Base-by-base conservation (phyloP, 2,113 vertebrate genomes). In the Phalacrocorax pelagicus region DNA sequence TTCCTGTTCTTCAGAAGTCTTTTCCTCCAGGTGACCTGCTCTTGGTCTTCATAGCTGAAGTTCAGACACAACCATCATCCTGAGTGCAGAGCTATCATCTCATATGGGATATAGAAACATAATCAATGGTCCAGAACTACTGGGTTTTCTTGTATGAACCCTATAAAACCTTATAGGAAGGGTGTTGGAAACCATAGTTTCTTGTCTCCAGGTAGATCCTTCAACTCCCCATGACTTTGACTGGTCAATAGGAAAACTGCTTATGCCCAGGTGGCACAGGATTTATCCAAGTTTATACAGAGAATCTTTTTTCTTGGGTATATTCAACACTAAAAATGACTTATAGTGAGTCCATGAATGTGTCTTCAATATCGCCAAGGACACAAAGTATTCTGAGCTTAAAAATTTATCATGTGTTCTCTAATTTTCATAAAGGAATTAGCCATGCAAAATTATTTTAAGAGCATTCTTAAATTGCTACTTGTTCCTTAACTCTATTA, bases 361-460 rank as follows among this genome's bases (percentile, higher is more conserved):
- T 15, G 24, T 81, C 47, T 89, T 81, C 65, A 70, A 7, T 81
- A 81, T 72, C 6, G 5, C 30, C 52, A 32, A 32, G 71, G 75
- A 78, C 55, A 71, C 13, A 52, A 73, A 73, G 17, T 49, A 65
- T 8, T 21, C 88, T 79, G n/a, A 81, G 52, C 61, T 81, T 87
- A 88, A 93, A 94, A 88, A 83, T 67, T 67, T 61, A 71, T 77
- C 69, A 34, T 27, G 16, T 92, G 26, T 71, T 63, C 82, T 67
- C 86, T 93, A 95, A 92, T 92, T 57, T 75, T 91, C 78, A 61
- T 73, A 95, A 96, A 74, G 20, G 58, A 72, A 93, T 93, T 93
- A 88, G 30, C 62, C 38, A 79, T 73, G 52, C 63, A 84, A 81
- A 57, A 95, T 95, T 92, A 86, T 90, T 13, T 92, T 59, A 92